Base-by-base conservation (phyloP, 2,113 vertebrate genomes). In the Hippocampus comes region DNA sequence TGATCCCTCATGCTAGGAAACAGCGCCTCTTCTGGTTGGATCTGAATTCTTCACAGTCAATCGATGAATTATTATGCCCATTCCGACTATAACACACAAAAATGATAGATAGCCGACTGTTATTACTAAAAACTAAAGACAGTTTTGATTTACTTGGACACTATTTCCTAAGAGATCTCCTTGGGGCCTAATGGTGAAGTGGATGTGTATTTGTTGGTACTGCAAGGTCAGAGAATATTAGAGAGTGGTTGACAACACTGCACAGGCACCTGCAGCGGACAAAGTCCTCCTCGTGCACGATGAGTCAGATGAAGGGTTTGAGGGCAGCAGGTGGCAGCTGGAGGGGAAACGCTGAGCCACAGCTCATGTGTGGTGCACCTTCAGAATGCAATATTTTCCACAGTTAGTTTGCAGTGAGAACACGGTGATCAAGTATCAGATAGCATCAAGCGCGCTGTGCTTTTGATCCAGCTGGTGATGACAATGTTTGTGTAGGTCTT, bases 281-380 rank as follows among this genome's bases (percentile, higher is more conserved):
- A 60, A 63, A 69, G 55, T 73, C 63, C 57, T 43, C 42, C 30
- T 77, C 51, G 25, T 70, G 43, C 30, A 17, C 8, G 51, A 71
- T 75, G 73, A 79, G 51, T 81, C 71, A 73, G 59, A 59, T 80
- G 55, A 65, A 55, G 68, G 71, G 41, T 71, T 68, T 34, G 68
- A 76, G 65, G 57, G 77, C 82, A 69, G 75, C 76, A 84, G 82
- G 86, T 80, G 67, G 68, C 84, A 66, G 74, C 72, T 71, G 67
- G 74, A 80, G 70, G 57, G 77, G 72, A 73, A 75, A 71, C 64
- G 23, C 43, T 43, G 21, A 68, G 70, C 23, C 8, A 61, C 71
- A 67, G 71, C 59, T 76, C 59, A 30, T 49, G 55, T 75, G 61
- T 75, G 49, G 23, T 51, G 70, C 2, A 51, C 75, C 38, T 25